Conservation (phyloP, 2,888 invertebrate genomes). For the Incurvaria masculella region DNA sequence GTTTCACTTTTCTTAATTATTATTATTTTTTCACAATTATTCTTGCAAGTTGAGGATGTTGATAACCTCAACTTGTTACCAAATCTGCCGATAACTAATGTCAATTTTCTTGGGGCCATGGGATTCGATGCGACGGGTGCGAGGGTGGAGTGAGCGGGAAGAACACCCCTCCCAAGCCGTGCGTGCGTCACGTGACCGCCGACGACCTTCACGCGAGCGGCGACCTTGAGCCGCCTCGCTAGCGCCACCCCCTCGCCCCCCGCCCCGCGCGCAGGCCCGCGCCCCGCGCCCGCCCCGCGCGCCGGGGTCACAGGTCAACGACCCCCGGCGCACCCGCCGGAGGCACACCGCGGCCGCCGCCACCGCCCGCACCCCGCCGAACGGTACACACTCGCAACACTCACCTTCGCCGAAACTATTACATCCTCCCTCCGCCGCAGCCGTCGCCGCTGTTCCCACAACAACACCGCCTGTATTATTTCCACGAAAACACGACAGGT, state of each 20-base stretch:
- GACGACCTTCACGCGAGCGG: slow-evolving; percentile 54
- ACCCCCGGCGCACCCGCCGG: slow-evolving; percentile 10
- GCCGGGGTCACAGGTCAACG: too few relatives aligned
- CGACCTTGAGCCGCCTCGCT: slow-evolving; percentile 49
- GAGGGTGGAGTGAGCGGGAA: neutral
- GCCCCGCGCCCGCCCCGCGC: slow-evolving; percentile 14
- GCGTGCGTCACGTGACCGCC: slow-evolving; percentile 34
- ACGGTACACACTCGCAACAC: slow-evolving; percentile 22
- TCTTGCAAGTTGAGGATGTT: too few relatives aligned
- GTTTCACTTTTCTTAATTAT: too few relatives aligned
- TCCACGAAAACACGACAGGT: slow-evolving; percentile 24
- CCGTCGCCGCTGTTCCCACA: slow-evolving; percentile 24
- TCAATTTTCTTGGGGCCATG: neutral
- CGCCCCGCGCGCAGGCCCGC: slow-evolving; percentile 25
- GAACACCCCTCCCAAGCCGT: neutral
- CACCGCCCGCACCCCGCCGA: slow-evolving; percentile 20
- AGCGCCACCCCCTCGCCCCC: slow-evolving; percentile 31
- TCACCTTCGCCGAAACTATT: slow-evolving; percentile 38
- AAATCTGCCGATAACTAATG: neutral
- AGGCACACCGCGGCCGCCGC: slow-evolving; percentile 26
- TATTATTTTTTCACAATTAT: too few relatives aligned
- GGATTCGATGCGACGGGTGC: neutral
- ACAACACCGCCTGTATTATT: too few relatives aligned
- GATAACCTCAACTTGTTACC: too few relatives aligned
- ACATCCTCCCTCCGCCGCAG: slow-evolving; percentile 31